Conservation (phyloP, 1,140 invertebrate species). For the Drusus annulatus region DNA sequence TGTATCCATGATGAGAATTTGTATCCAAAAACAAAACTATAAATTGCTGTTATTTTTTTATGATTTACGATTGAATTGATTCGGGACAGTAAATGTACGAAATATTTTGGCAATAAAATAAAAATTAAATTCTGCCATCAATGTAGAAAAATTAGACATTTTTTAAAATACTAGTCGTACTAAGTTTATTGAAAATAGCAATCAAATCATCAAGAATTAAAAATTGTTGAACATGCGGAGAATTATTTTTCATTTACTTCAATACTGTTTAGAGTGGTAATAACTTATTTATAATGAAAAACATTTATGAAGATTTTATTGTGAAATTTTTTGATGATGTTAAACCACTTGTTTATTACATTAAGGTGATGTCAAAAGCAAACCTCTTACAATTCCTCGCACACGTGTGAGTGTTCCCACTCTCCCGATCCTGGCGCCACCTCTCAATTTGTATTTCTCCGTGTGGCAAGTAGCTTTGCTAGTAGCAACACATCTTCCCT, state of each 20-base stretch:
- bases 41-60: slow-evolving; percentile 21
- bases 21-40: slow-evolving; percentile 20
- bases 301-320: too few species aligned
- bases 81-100: not conserved
- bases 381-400: slow-evolving; percentile 29
- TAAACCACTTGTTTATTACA: slow-evolving; percentile 11
- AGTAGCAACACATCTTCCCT: slow-evolving; percentile 30
- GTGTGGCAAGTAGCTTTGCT: not conserved
- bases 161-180: too few species aligned
- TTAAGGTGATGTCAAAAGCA: slow-evolving; percentile 11
- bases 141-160: too few species aligned
- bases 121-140: too few species aligned
- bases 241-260: too few species aligned
- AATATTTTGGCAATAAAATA: not conserved
- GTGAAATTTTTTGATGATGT: too few species aligned
- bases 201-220: too few species aligned
- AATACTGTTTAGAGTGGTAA: too few species aligned
- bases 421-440: slow-evolving; percentile 5
- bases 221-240: too few species aligned
- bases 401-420: slow-evolving; percentile 40
- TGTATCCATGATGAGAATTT: slow-evolving; percentile 21
- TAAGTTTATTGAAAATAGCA: too few species aligned
- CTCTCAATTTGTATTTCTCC: slow-evolving; percentile 55
- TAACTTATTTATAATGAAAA: too few species aligned
- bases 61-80: slow-evolving; percentile 32